Evolutionary conservation across 2,113 vertebrate genomes (phyloP).

Genomic region (Trematocara stigmaticum): DNA sequence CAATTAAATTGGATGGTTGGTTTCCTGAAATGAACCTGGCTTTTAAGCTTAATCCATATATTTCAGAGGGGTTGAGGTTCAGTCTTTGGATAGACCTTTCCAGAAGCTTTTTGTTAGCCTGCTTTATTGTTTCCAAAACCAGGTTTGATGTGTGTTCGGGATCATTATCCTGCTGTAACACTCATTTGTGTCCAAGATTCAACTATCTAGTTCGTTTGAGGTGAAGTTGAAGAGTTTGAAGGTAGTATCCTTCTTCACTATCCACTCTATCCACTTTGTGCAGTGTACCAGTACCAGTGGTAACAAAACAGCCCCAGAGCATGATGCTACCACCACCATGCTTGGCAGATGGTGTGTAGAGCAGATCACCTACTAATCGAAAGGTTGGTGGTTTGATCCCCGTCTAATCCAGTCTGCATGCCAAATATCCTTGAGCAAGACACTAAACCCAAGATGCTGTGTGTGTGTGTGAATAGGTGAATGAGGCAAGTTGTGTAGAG

Average conservation of each 20-base stretch:
- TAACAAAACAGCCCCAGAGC: neutral
- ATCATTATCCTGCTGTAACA: neutral
- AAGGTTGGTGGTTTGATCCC: neutral
- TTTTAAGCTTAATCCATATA: neutral
- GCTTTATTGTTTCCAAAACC: neutral
- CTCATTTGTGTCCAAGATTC: neutral
- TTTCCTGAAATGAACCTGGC: neutral
- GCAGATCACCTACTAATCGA: neutral
- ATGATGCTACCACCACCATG: neutral
- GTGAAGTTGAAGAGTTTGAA: neutral
- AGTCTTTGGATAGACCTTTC: neutral
- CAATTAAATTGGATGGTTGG: neutral
- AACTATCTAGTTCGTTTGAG: neutral
- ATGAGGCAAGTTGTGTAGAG: neutral
- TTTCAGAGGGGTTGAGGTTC: neutral
- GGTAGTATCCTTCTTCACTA: neutral
- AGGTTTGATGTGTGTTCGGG: neutral
- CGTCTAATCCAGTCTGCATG: neutral
- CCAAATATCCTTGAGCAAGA: neutral
- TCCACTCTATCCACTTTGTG: neutral
- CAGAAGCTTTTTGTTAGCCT: neutral
- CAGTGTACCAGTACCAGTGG: neutral
- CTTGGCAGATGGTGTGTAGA: neutral
- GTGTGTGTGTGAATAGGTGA: neutral
- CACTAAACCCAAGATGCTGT: neutral